Percentiles rank a stretch among this genome's conserved stretches.
These are phyloP conservation scores for Crotalus tigris DNA, from an alignment of 2,113 vertebrate species.

Conservation along the genomic window DNA sequence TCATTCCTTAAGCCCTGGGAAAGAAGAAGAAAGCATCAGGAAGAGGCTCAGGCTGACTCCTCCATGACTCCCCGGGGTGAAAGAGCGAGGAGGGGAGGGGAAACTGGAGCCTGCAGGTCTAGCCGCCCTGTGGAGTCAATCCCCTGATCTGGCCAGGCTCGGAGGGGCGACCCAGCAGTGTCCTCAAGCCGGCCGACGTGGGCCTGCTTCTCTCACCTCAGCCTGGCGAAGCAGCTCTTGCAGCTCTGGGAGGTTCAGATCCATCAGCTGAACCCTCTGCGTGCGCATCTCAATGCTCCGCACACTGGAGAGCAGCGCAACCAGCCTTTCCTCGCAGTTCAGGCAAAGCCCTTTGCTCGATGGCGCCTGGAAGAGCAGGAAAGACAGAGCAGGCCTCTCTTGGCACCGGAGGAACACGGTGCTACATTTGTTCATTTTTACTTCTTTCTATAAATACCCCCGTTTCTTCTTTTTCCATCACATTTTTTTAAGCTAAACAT, in stretches of 20 bases:
- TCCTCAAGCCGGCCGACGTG: not conserved
- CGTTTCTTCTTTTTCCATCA: not conserved
- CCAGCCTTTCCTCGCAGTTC: conserved; percentile 83
- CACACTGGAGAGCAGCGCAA: conserved; percentile 86
- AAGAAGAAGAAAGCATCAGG: not conserved
- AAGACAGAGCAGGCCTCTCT: not conserved
- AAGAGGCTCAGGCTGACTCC: not conserved
- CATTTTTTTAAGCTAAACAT: not conserved
- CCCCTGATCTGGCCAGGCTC: not conserved
- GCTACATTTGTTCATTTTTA: conserved; percentile 13
- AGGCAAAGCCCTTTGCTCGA: conserved; percentile 82
- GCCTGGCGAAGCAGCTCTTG: conserved; percentile 79
- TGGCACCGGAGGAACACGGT: not conserved
- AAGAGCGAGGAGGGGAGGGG: not conserved
- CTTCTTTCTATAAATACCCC: not conserved
- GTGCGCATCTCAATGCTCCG: conserved; percentile 87
- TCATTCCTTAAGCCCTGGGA: not conserved
- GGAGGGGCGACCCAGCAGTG: not conserved
- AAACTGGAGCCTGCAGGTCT: not conserved
- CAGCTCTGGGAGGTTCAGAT: conserved; percentile 69
- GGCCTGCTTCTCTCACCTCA: conserved; percentile 73
- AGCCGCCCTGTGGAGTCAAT: not conserved
- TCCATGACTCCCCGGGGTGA: not conserved
- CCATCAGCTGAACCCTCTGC: conserved; percentile 73
- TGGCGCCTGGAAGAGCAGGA: conserved; percentile 68